Evolutionary conservation across 2,888 invertebrate genomes (phyloP), one percentile per base, ranked within the genome.

Genomic region (Frankliniella fusca): DNA sequence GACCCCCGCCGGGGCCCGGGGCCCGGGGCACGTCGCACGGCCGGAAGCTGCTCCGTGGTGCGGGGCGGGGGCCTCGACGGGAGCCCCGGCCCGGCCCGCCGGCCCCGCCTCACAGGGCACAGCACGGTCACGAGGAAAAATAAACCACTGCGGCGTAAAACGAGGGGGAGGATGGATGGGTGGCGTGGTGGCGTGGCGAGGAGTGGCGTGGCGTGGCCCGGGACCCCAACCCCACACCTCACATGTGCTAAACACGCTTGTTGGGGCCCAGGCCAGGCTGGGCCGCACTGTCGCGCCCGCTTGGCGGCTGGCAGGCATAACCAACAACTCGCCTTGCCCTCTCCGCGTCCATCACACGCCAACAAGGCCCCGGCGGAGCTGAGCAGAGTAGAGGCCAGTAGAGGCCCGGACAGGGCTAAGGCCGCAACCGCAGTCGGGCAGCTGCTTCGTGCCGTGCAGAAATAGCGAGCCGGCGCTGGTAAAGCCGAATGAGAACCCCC

Each of bases 161-260:
- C 15, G 54, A 54, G 54, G 54, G 12, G 61, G 61, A n/a, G 61
- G 61, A n/a, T 18, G 61, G 61, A 38, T 38, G 38, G 38, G 38
- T 5, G 38, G 38, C 38, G 38, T 38, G 38, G 38, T 5, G 38
- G 38, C 38, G 38, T 38, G 38, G 38, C 38, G 38, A 3, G 38
- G 38, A n/a, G n/a, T n/a, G n/a, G n/a, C n/a, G n/a, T 38, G 38
- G 38, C 38, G 38, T 38, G 5, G 38, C 38, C 38, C 38, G 38
- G 38, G 38, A 38, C 38, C 38, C 38, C 38, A 38, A 38, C 38
- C 38, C 38, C 38, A 5, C 38, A 38, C 38, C 38, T 38, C 38
- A 38, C 61, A 61, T 61, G 61, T 61, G 61, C 61, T 61, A 61
- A 61, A 61, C 61, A 61, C n/a, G 61, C 61, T 61, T n/a, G 61